Evolutionary conservation across 2,888 invertebrate species (phyloP).

Genomic region (Machimus atricapillus): DNA sequence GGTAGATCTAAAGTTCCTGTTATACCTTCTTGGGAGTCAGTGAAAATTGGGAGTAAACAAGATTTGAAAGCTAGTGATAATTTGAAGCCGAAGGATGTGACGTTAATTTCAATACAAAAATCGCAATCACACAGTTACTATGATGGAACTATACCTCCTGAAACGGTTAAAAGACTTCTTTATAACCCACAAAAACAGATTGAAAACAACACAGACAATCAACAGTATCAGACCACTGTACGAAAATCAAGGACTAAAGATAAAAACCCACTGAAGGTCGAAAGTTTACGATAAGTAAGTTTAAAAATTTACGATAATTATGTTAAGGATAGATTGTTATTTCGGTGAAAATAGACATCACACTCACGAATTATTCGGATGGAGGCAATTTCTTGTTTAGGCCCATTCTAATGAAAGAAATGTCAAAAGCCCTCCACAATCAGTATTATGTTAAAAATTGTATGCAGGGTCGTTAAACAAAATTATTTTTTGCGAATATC

Average conservation of each 20-base stretch:
- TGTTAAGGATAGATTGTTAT: not conserved
- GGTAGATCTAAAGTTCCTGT: not conserved
- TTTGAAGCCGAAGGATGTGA: slow-evolving; percentile 46
- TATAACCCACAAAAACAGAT: not conserved
- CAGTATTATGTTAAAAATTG: too few species aligned
- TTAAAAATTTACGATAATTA: not conserved
- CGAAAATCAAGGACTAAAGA: not conserved
- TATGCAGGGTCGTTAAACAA: too few species aligned
- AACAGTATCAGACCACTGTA: not conserved
- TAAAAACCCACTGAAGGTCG: not conserved
- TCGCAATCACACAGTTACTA: slow-evolving; percentile 61
- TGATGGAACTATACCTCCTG: slow-evolving; percentile 56
- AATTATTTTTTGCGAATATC: too few species aligned
- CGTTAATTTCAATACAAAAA: slow-evolving; percentile 57
- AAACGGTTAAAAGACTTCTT: not conserved
- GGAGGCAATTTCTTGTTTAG: too few species aligned
- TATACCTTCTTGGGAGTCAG: not conserved
- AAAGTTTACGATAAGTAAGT: not conserved
- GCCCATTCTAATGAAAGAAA: too few species aligned
- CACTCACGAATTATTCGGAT: too few species aligned
- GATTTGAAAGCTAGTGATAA: not conserved
- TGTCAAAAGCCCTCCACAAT: too few species aligned
- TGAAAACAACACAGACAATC: not conserved
- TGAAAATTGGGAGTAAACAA: not conserved
- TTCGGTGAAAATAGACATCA: too few species aligned